phyloP scores from a whole-genome alignment of 2,797 vertebrate species.

The Heteromormyrus szaboi region DNA sequence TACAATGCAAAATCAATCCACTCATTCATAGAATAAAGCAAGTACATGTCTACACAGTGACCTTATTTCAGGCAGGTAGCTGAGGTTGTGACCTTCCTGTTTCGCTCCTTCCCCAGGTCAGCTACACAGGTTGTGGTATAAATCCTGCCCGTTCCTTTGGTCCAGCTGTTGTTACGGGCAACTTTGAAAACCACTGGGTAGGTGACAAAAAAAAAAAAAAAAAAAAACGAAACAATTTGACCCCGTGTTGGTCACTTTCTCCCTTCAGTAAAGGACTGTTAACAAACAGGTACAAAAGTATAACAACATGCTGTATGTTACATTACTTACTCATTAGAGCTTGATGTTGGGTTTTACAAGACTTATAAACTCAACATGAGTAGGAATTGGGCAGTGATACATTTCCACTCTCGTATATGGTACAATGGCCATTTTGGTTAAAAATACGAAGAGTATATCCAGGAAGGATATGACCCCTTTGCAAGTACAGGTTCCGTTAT shows the following conservation, averaged over 20 bases:
- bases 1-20: background rate
- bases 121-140: conserved; percentile 94
- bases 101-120: conserved; percentile 64
- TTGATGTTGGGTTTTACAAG: background rate
- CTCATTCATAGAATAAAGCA: background rate
- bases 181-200: conserved; percentile 89
- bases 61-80: background rate
- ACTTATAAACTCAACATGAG: background rate
- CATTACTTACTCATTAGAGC: background rate
- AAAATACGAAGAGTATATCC: background rate
- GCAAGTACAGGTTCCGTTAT: background rate
- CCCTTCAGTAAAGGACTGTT: background rate
- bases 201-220: conserved; percentile 35
- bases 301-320: background rate
- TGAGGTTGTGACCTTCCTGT: background rate
- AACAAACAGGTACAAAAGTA: background rate
- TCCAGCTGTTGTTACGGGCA: conserved; percentile 70
- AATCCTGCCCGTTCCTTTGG: conserved; percentile 94
- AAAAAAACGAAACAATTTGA: too few relatives aligned
- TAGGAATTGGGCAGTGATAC: background rate
- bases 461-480: background rate
- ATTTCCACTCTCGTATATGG: background rate
- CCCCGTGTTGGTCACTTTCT: background rate
- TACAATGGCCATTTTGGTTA: background rate
- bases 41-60: background rate